Evolutionary conservation across 2,888 invertebrate species (phyloP).

Genomic region (Neria commutata): DNA sequence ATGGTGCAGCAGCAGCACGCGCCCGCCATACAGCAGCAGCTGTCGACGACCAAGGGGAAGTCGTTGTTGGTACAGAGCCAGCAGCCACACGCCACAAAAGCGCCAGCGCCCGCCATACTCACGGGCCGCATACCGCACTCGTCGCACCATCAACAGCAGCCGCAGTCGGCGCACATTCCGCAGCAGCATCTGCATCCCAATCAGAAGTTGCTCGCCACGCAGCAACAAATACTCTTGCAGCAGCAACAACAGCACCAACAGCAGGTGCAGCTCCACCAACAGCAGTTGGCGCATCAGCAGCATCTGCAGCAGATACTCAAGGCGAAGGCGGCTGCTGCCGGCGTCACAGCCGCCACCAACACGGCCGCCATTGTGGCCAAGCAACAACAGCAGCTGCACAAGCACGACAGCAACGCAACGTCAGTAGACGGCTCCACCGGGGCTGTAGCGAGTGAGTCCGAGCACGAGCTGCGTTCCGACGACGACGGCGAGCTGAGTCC

Average conservation of each 20-base stretch:
- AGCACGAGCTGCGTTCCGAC: slow-evolving; percentile 58
- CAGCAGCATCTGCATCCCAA: slow-evolving; percentile 54
- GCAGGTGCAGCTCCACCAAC: slow-evolving; percentile 24
- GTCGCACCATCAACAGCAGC: slow-evolving; percentile 39
- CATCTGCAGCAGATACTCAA: slow-evolving; percentile 57
- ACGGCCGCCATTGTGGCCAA: slow-evolving; percentile 55
- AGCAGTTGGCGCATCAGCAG: slow-evolving; percentile 53
- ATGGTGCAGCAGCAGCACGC: slow-evolving; percentile 56
- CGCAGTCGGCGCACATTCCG: slow-evolving; percentile 26
- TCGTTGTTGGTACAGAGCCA: slow-evolving; percentile 33
- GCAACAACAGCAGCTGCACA: slow-evolving; percentile 51
- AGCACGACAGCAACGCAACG: slow-evolving; percentile 25
- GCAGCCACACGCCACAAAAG: slow-evolving; percentile 26
- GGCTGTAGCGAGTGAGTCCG: slow-evolving; percentile 45
- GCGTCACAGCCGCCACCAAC: slow-evolving; percentile 43
- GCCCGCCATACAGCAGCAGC: slow-evolving; percentile 56
- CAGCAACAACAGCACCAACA: slow-evolving; percentile 43
- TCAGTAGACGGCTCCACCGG: slow-evolving; percentile 2
- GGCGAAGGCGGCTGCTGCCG: slow-evolving; percentile 54
- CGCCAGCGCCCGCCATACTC: slow-evolving; percentile 32
- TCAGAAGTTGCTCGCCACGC: slow-evolving; percentile 53
- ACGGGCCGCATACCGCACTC: slow-evolving; percentile 47
- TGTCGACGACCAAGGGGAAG: slow-evolving; percentile 32
- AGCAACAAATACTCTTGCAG: slow-evolving; percentile 51
- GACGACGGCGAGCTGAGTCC: slow-evolving; percentile 61